Conservation (phyloP, 1,140 invertebrate species). For the Microvelia longipes region DNA sequence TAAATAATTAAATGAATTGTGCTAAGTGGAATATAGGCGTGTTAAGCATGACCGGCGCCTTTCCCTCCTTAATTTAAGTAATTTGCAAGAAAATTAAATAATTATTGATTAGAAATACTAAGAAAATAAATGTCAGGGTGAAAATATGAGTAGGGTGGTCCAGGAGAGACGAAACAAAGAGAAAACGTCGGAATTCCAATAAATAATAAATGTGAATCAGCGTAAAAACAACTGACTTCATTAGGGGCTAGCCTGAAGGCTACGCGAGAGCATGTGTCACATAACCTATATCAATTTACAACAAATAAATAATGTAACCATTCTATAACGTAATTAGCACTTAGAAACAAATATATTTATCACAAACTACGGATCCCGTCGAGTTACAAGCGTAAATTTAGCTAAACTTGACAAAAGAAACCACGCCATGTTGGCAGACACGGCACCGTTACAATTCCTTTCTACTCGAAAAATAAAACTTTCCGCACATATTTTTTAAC, state of each 20-base stretch:
- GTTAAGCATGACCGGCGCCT: slow-evolving; percentile 15
- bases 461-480: background rate
- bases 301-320: background rate
- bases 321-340: background rate
- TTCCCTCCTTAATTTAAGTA: no score
- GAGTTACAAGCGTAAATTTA: background rate
- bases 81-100: no score
- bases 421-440: slow-evolving; percentile 17
- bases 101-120: no score
- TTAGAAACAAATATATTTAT: background rate
- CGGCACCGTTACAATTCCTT: background rate
- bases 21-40: slow-evolving; percentile 22
- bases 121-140: no score
- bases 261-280: slow-evolving; percentile 1
- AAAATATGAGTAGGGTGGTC: no score
- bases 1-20: background rate
- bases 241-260: background rate
- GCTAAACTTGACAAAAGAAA: slow-evolving; percentile 1
- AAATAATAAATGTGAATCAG: background rate
- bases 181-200: background rate
- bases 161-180: background rate
- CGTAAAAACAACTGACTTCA: background rate
- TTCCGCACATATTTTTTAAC: background rate
- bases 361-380: no score
- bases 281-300: slow-evolving; percentile 2